phyloP scores from a whole-genome alignment of 1,140 invertebrate species.

The Trichonephila clavata region DNA sequence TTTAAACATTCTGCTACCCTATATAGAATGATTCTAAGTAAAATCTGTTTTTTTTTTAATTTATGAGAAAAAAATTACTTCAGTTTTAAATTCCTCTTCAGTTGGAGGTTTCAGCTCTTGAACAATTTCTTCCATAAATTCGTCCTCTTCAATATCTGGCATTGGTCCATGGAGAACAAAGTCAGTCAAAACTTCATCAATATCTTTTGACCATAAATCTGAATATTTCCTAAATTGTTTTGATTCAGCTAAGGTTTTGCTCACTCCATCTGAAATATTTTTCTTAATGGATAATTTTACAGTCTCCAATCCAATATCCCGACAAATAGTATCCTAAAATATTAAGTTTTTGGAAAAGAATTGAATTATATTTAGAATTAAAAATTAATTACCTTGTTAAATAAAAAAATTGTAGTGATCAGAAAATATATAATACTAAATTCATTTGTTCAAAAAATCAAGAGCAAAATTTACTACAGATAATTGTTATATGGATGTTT shows the following conservation, averaged over 20 bases:
- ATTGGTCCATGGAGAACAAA: conserved; percentile 70
- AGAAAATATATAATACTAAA: no score
- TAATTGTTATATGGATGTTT: no score
- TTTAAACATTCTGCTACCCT: no score
- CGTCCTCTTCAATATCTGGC: conserved; percentile 36
- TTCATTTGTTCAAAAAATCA: no score
- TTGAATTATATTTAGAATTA: background rate
- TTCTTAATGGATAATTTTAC: background rate
- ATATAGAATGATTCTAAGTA: no score
- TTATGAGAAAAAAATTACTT: conserved; percentile 16
- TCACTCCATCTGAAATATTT: background rate
- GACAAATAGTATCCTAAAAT: conserved; percentile 9
- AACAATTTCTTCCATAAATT: background rate
- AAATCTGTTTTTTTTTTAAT: background rate
- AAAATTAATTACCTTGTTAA: no score
- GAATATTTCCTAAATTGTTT: conserved; percentile 34
- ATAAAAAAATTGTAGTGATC: no score
- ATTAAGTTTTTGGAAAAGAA: background rate
- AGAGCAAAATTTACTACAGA: no score
- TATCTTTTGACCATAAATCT: conserved; percentile 60
- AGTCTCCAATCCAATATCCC: background rate
- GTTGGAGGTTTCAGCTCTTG: conserved; percentile 52
- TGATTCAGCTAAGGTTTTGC: background rate
- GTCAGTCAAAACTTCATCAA: conserved; percentile 58
- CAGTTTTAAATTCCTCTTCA: conserved; percentile 69